Percentiles rank a stretch among this genome's conserved stretches.
phyloP scores from a whole-genome alignment of 2,888 invertebrate genomes.

The Diachrysia chrysitis region DNA sequence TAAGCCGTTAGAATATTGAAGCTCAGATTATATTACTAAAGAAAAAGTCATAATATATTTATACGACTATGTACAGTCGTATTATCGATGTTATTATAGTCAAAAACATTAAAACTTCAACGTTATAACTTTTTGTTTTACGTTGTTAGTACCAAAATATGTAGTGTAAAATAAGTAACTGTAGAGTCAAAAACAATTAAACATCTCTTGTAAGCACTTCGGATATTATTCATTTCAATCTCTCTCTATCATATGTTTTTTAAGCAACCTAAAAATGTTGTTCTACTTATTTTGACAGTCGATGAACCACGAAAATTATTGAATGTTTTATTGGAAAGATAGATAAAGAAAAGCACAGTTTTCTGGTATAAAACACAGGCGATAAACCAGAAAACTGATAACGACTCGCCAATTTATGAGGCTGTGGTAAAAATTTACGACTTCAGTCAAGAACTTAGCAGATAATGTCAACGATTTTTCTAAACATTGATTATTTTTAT shows the following conservation, averaged over 20 bases:
- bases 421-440: conserved; percentile 7
- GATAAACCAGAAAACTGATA: conserved; percentile 10
- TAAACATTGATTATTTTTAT: background rate
- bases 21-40: background rate
- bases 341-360: conserved; percentile 1
- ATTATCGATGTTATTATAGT: no score
- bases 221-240: no score
- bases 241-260: no score
- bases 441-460: background rate
- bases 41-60: background rate
- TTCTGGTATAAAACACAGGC: conserved; percentile 2
- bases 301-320: background rate
- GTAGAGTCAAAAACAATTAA: no score
- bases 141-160: no score
- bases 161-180: no score
- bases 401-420: conserved; percentile 18
- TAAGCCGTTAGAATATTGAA: background rate
- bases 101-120: no score
- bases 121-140: no score
- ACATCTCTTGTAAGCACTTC: no score
- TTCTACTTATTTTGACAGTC: no score
- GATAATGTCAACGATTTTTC: background rate
- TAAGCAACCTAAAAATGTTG: no score
- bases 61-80: no score
- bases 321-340: background rate